phyloP scores from a whole-genome alignment of 2,113 vertebrate genomes.

The Struthio camelus region DNA sequence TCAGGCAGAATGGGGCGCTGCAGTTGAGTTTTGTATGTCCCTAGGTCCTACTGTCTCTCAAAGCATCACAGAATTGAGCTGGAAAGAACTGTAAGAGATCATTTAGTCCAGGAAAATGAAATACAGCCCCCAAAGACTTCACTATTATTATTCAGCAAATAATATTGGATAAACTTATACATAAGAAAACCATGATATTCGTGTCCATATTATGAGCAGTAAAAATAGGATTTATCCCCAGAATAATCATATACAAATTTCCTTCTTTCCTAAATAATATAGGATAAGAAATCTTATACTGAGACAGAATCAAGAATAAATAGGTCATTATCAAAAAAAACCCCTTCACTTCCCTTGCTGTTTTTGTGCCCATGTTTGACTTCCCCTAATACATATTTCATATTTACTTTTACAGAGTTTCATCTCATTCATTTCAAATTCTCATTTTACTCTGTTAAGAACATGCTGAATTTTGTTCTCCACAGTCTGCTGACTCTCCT shows the following conservation, averaged over 20 bases:
- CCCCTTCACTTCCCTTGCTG: neutral
- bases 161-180: neutral
- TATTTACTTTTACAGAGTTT: neutral
- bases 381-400: neutral
- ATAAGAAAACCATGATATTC: neutral
- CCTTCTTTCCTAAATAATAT: neutral
- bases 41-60: neutral
- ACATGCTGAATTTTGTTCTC: neutral
- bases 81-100: neutral
- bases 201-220: neutral
- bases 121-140: neutral
- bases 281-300: neutral
- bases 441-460: slow-evolving; percentile 5
- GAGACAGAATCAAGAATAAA: neutral
- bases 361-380: neutral
- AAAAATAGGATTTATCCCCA: neutral
- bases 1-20: neutral
- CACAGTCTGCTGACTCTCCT: neutral
- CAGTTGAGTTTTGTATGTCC: neutral
- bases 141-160: neutral
- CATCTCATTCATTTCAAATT: slow-evolving; percentile 3
- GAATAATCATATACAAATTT: neutral
- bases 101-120: neutral
- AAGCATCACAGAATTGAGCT: neutral
- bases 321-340: neutral